A percentile compares a stretch with the other conserved stretches of the same genome.
Conservation (phyloP, 1,140 invertebrate genomes). For the Ephestia elutella region DNA sequence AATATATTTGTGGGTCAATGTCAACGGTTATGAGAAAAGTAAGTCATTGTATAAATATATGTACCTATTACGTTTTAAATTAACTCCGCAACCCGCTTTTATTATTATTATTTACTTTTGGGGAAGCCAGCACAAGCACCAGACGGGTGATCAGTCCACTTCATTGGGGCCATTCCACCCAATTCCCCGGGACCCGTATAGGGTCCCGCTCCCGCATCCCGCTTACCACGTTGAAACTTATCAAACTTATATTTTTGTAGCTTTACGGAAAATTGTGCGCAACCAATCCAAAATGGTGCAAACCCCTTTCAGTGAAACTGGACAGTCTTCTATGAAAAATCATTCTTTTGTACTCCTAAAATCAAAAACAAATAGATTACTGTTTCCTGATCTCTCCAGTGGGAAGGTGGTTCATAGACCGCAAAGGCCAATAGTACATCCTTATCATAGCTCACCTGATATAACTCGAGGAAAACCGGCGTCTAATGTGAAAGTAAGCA, state of each 20-base stretch:
- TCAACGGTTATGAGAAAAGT: conserved; percentile 51
- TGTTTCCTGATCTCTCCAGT: conserved; percentile 35
- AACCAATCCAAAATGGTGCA: conserved; percentile 61
- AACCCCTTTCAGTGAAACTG: conserved; percentile 41
- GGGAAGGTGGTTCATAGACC: conserved; percentile 40
- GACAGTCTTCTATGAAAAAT: conserved; percentile 23
- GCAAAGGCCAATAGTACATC: conserved; percentile 43
- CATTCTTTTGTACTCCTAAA: conserved; percentile 12
- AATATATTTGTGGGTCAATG: neutral
- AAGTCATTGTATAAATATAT: conserved; percentile 16
- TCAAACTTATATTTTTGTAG: conserved; percentile 22
- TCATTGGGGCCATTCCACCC: too few relatives aligned
- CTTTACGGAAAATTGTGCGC: conserved; percentile 59
- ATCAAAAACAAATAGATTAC: conserved; percentile 11
- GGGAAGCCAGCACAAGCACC: too few relatives aligned
- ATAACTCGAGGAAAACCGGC: conserved; percentile 27
- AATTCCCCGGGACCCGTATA: too few relatives aligned
- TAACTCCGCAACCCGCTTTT: too few relatives aligned
- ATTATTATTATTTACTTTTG: too few relatives aligned
- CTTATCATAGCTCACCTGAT: conserved; percentile 38
- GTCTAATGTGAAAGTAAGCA: conserved; percentile 29
- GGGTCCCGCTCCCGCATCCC: too few relatives aligned
- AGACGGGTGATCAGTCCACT: too few relatives aligned
- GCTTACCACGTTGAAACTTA: too few relatives aligned
- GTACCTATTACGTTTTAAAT: too few relatives aligned